Percentiles rank a stretch among this genome's conserved stretches.
Evolutionary conservation across 2,797 vertebrate genomes (phyloP).

Genomic region (Thalassophryne amazonica): DNA sequence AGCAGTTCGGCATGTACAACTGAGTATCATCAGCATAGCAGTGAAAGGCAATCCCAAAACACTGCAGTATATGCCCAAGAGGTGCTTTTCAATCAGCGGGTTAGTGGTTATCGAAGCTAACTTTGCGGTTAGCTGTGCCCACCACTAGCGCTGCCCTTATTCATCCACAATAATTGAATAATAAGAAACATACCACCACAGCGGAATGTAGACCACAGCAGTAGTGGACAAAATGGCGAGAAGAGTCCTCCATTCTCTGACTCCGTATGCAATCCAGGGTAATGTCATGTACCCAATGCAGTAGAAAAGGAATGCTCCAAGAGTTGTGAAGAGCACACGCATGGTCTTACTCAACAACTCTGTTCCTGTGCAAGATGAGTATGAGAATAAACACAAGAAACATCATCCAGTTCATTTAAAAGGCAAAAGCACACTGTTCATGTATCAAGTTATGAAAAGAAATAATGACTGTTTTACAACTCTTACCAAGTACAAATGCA

Average conservation of each 20-base stretch:
- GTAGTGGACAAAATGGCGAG: slow-evolving; percentile 81
- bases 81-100: too few species aligned
- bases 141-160: too few species aligned
- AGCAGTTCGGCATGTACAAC: too few species aligned
- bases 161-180: too few species aligned
- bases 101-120: too few species aligned
- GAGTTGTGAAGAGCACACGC: slow-evolving; percentile 85
- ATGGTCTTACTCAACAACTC: slow-evolving; percentile 88
- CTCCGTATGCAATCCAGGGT: slow-evolving; percentile 84
- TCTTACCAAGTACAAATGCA: slow-evolving; percentile 92
- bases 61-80: too few species aligned
- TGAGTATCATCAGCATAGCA: too few species aligned
- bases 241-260: slow-evolving; percentile 87
- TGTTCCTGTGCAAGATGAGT: slow-evolving; percentile 76
- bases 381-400: background rate
- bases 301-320: slow-evolving; percentile 89
- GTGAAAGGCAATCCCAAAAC: too few species aligned
- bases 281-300: slow-evolving; percentile 91
- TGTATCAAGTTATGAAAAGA: too few species aligned
- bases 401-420: too few species aligned
- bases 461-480: background rate
- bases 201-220: slow-evolving; percentile 76
- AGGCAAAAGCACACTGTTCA: too few species aligned
- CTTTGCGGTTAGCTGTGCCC: too few species aligned
- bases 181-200: slow-evolving; percentile 86